Evolutionary conservation across 64 coral and sea anemone species (phyloP), one percentile per base, ranked within the genome.

Genomic region (Astreopora myriophthalma): DNA sequence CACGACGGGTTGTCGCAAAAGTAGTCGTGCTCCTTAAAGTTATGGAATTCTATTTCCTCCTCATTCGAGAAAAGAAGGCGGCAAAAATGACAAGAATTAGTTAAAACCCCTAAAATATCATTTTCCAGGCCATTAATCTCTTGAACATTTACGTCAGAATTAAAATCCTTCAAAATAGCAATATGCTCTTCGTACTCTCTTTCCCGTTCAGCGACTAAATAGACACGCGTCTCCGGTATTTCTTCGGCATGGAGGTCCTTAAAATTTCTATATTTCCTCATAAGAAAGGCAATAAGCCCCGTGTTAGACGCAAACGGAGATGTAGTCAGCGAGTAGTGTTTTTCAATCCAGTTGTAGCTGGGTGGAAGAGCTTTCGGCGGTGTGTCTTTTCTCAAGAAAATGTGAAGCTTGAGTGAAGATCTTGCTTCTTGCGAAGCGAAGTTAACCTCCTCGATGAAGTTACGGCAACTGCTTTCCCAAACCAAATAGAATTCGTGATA

Each of bases 381-480:
- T 19, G 97, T 99, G 58, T 99, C 97, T 34, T 92, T 93, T 39
- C 97, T 81, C 42, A 99, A 37, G 63, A 99, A 99, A 29, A 99
- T 83, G 69, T 93, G 87, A 74, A 99, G 60, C 82, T 58, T 93
- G 12, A 99, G 13, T 24, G 73, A 73, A 49, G 91, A 67, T 55
- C 86, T 86, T 8, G 94, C 94, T 2, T 93, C 75, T 55, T 57
- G 40, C 2, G 80, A 91, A 60, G 87, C 65, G 62, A 90, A 90
- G 23, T 80, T 77, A 29, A 95, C 16, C 0, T 99, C 97, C 39
- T 99, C 91, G 23, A 99, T 93, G 67, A 99, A 96, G 65, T 96
- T 96, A 4, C 97, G 93, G 76, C 97, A 96, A 48, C 87, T 96
- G 70, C 97, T 95, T 60, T 99, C 97, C 97, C 97, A 99, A 52